Percentiles rank a stretch among this genome's conserved stretches.
phyloP scores from a whole-genome alignment of 2,797 vertebrate genomes.

The Eurystomus glaucurus region DNA sequence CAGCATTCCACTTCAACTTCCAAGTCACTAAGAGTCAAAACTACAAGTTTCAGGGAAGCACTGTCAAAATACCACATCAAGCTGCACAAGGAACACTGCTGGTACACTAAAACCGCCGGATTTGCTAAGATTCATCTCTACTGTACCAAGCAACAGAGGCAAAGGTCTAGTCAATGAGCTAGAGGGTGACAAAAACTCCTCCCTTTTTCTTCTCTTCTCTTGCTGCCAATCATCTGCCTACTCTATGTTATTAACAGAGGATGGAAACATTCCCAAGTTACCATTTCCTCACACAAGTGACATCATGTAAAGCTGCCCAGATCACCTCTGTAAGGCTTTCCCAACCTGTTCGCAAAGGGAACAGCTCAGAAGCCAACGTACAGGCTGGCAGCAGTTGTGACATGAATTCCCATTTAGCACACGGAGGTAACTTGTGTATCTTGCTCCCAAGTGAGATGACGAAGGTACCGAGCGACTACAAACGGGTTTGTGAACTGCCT shows the following conservation, averaged over 20 bases:
- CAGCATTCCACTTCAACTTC: rapidly evolving
- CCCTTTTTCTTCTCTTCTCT: neutral
- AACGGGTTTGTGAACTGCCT: neutral
- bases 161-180: neutral
- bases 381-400: neutral
- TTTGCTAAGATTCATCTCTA: neutral
- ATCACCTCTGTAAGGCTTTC: neutral
- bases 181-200: neutral
- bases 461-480: neutral
- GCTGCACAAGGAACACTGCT: neutral
- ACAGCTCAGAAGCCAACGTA: neutral
- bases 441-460: neutral
- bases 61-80: rapidly evolving
- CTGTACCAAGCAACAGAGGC: neutral
- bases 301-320: neutral
- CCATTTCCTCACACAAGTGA: neutral
- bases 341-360: neutral
- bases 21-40: neutral
- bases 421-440: rapidly evolving
- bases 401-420: neutral
- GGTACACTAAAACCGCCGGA: neutral
- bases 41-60: neutral
- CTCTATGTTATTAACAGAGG: neutral
- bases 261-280: neutral
- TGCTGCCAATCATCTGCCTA: neutral